A percentile compares a stretch with the other conserved stretches of the same genome.
These are phyloP conservation scores for Chirona hameri DNA, from an alignment of 2,888 invertebrate genomes.

Conservation along the genomic window DNA sequence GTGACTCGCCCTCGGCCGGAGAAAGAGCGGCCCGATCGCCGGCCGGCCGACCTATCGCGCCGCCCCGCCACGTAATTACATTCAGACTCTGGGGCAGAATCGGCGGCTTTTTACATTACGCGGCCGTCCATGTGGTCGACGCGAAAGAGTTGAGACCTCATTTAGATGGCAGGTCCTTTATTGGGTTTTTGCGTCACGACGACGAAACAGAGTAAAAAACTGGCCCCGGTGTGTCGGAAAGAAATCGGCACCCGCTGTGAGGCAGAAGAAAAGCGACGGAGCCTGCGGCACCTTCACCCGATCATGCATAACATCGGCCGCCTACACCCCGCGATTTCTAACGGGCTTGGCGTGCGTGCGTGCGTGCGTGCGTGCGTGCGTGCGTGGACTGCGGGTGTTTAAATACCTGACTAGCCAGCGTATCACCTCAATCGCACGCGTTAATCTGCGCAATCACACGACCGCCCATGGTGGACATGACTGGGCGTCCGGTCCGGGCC, in stretches of 20 bases:
- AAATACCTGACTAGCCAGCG: too few species aligned
- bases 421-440: too few species aligned
- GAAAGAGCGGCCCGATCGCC: background rate
- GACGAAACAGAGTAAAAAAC: background rate
- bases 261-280: background rate
- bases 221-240: background rate
- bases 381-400: too few species aligned
- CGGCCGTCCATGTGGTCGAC: slow-evolving; percentile 2
- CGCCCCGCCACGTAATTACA: background rate
- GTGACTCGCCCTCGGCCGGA: background rate
- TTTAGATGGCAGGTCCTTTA: slow-evolving; percentile 22
- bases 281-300: background rate
- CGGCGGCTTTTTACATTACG: slow-evolving; percentile 1
- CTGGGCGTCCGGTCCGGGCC: too few species aligned
- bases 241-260: background rate
- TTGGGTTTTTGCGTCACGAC: background rate
- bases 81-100: slow-evolving; percentile 1
- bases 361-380: too few species aligned
- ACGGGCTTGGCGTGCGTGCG: too few species aligned
- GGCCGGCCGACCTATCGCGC: background rate
- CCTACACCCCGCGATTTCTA: too few species aligned
- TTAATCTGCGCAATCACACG: too few species aligned
- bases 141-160: slow-evolving; percentile 25
- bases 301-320: too few species aligned
- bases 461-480: too few species aligned